Conservation (phyloP, 2,888 invertebrate genomes). For the Priocnemis perturbator region DNA sequence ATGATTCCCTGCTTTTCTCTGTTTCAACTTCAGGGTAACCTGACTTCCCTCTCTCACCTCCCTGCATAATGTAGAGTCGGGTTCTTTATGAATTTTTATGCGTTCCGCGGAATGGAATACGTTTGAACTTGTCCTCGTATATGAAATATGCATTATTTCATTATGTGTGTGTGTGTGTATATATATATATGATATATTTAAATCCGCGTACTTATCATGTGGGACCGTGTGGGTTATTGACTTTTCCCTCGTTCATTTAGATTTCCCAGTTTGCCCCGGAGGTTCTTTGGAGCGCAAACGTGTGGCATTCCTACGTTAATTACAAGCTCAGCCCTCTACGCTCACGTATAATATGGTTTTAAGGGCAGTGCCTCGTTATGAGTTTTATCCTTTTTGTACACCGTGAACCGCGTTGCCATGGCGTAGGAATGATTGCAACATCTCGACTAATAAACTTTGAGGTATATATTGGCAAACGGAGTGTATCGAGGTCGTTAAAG, state of each 20-base stretch:
- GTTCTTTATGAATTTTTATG: slow-evolving; percentile 72
- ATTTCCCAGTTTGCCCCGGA: neutral
- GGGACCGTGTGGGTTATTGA: too few species aligned
- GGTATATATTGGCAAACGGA: too few species aligned
- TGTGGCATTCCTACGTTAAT: slow-evolving; percentile 51
- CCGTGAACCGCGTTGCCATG: too few species aligned
- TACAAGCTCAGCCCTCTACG: slow-evolving; percentile 45
- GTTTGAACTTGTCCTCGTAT: slow-evolving; percentile 52
- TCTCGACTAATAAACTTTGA: too few species aligned
- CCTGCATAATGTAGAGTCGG: slow-evolving; percentile 69
- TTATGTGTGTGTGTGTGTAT: slow-evolving; percentile 7
- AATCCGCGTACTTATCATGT: slow-evolving; percentile 6
- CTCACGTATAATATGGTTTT: slow-evolving; percentile 52
- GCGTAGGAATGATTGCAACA: too few species aligned
- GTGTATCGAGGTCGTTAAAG: too few species aligned
- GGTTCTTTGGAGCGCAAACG: slow-evolving; percentile 5
- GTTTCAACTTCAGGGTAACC: slow-evolving; percentile 26
- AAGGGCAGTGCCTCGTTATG: slow-evolving; percentile 29
- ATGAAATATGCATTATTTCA: slow-evolving; percentile 13
- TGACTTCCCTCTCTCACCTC: slow-evolving; percentile 13
- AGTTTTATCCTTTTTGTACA: too few species aligned
- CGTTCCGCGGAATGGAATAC: slow-evolving; percentile 65
- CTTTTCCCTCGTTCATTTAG: too few species aligned
- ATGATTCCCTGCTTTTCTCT: slow-evolving; percentile 63
- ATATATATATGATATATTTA: slow-evolving; percentile 1